These are phyloP conservation scores for Anguilla rostrata DNA, from an alignment of 2,113 vertebrate genomes.

Conservation along the genomic window DNA sequence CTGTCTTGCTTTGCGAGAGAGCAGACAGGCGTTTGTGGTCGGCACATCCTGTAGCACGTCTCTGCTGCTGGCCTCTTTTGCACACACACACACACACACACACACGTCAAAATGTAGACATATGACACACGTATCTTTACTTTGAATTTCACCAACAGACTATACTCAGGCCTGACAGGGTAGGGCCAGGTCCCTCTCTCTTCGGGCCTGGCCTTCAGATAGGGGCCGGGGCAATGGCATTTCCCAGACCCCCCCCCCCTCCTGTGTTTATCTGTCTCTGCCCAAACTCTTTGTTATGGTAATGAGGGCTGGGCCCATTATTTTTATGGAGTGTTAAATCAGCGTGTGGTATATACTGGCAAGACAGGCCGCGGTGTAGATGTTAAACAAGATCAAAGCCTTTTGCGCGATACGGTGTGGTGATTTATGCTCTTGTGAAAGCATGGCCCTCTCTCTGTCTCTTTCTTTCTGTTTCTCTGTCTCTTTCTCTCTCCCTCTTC, in stretches of 20 bases:
- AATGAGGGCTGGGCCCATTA: constrained; percentile 15
- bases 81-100: no score
- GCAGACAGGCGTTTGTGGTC: no score
- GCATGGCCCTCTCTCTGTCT: background rate
- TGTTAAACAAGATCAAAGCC: constrained; percentile 1
- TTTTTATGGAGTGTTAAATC: constrained; percentile 19
- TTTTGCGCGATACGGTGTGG: background rate
- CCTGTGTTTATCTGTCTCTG: constrained; percentile 15
- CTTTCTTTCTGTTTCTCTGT: background rate
- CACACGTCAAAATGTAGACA: no score
- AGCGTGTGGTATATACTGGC: constrained; percentile 19
- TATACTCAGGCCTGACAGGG: constrained; percentile 2
- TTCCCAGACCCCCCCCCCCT: background rate
- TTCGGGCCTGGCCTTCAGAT: background rate
- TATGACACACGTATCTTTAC: no score
- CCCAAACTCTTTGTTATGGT: constrained; percentile 28
- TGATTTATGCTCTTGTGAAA: background rate
- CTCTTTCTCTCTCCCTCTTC: no score
- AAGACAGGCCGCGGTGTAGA: constrained; percentile 22
- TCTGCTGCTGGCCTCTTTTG: no score
- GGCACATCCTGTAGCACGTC: no score
- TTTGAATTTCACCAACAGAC: no score
- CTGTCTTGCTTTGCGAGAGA: no score
- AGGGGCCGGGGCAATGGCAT: constrained; percentile 16
- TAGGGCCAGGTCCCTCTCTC: background rate